Base-by-base conservation (phyloP, 2,113 vertebrate genomes). In the Nyctereutes procyonoides region DNA sequence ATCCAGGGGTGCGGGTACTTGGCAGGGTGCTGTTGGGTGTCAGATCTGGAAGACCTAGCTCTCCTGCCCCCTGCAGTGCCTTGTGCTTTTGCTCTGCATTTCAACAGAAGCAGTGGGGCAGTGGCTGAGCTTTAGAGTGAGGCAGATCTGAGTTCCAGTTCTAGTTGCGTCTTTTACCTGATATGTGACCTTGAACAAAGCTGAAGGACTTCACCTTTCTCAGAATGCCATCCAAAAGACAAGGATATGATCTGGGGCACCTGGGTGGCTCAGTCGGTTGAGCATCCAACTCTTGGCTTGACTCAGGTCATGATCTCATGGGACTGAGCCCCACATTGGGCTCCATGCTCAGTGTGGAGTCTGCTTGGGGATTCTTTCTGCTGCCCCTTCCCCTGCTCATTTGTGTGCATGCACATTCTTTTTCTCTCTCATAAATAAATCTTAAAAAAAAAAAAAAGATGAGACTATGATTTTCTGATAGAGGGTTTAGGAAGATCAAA, bases 1-100 rank as follows among this genome's bases (percentile, higher is more conserved):
- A 22, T 16, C 53, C 35, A 38, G 24, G 20, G 35, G 55, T 32
- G 55, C 32, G 16, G 62, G 24, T 48, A 7, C 22, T 69, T 56
- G 60, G 60, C 32, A n/a, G 43, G 67, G 19, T 13, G 2, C 14
- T 2, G 43, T 0, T 0, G 51, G 2, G 0, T 24, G 1, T 32
- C 38, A 17, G 15, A 51, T 58, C 48, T 55, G n/a, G 51, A 51
- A 43, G 79, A 62, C 32, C 80, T 1, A 19, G n/a, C 20, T 58
- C 51, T 80, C 28, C 56, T 30, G 53, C n/a, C 24, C 60, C 43
- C 26, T 74, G 55, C 4, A 7, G 22, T 16, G 4, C 11, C 22
- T 22, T 2, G 20, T 14, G 8, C 17, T 69, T 92, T 32, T 67
- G 55, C 4, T 38, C 80, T 63, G 3, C 3, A 4, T 62, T 7